Evolutionary conservation across 2,888 invertebrate genomes (phyloP).

Genomic region (Pomacea canaliculata): DNA sequence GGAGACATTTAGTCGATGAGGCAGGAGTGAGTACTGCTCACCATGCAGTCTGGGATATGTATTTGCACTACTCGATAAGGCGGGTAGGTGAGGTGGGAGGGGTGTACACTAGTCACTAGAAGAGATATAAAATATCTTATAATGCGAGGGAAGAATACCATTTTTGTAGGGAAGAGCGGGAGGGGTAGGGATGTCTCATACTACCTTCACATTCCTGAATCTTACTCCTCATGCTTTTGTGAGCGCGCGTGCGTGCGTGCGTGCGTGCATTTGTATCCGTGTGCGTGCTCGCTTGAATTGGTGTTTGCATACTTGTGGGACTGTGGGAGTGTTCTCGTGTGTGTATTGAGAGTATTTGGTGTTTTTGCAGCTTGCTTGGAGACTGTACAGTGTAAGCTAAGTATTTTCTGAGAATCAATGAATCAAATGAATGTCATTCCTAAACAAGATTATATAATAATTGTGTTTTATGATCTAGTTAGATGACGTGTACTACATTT

Average conservation of each 20-base stretch:
- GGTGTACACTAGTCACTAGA: too few relatives aligned
- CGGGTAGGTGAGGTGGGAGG: too few relatives aligned
- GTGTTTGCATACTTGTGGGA: conserved; percentile 2
- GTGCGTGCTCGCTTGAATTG: background rate
- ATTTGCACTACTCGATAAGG: too few relatives aligned
- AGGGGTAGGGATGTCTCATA: too few relatives aligned
- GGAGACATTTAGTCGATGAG: too few relatives aligned
- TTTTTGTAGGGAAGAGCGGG: too few relatives aligned
- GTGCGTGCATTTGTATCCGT: background rate
- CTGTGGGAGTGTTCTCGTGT: background rate
- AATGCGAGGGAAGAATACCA: background rate
- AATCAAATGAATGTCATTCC: too few relatives aligned
- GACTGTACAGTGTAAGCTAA: conserved; percentile 1
- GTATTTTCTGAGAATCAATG: background rate
- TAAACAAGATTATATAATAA: background rate
- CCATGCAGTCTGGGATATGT: too few relatives aligned
- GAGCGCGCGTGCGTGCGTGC: conserved; percentile 1
- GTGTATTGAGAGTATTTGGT: conserved; percentile 16
- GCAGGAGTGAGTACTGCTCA: too few relatives aligned
- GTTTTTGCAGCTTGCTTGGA: background rate
- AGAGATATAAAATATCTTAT: background rate
- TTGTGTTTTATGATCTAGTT: background rate
- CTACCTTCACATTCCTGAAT: too few relatives aligned
- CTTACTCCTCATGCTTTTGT: background rate
- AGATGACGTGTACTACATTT: too few relatives aligned